These are phyloP conservation scores for Cairina moschata DNA, from an alignment of 2,113 vertebrate species.

Conservation along the genomic window DNA sequence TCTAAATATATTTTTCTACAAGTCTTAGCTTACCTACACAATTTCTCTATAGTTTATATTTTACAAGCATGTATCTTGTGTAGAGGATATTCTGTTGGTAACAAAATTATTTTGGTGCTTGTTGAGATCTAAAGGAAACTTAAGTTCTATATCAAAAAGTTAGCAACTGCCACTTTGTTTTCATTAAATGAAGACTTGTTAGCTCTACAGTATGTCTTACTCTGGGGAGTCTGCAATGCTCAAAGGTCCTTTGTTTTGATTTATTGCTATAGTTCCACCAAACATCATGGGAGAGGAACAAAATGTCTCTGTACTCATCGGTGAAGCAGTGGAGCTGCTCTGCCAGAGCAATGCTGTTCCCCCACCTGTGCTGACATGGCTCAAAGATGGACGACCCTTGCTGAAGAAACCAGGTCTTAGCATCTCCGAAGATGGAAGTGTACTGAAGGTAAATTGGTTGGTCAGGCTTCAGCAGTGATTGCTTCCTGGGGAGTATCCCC, in stretches of 20 bases:
- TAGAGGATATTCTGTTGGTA: not conserved
- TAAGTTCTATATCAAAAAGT: not conserved
- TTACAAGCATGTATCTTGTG: not conserved
- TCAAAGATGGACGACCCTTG: slow-evolving; percentile 87
- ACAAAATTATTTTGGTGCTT: not conserved
- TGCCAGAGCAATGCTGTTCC: slow-evolving; percentile 90
- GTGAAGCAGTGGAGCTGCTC: slow-evolving; percentile 80
- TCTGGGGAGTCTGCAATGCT: not conserved
- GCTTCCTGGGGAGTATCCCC: no score
- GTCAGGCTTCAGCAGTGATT: fast-evolving
- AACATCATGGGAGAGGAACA: slow-evolving; percentile 95
- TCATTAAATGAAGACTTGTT: not conserved
- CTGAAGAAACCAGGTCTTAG: slow-evolving; percentile 86
- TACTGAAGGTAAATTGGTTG: slow-evolving; percentile 82
- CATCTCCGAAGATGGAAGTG: slow-evolving; percentile 83
- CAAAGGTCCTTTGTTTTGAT: not conserved
- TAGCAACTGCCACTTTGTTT: not conserved
- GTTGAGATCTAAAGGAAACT: not conserved
- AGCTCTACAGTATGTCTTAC: not conserved
- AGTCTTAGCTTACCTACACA: not conserved
- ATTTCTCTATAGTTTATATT: not conserved
- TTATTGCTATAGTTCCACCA: slow-evolving; percentile 85
- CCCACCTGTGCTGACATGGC: slow-evolving; percentile 85
- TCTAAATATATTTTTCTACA: not conserved
- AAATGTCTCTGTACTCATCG: slow-evolving; percentile 85